Evolutionary conservation across 2,113 vertebrate genomes (phyloP).

Genomic region (Cepphus grylle): DNA sequence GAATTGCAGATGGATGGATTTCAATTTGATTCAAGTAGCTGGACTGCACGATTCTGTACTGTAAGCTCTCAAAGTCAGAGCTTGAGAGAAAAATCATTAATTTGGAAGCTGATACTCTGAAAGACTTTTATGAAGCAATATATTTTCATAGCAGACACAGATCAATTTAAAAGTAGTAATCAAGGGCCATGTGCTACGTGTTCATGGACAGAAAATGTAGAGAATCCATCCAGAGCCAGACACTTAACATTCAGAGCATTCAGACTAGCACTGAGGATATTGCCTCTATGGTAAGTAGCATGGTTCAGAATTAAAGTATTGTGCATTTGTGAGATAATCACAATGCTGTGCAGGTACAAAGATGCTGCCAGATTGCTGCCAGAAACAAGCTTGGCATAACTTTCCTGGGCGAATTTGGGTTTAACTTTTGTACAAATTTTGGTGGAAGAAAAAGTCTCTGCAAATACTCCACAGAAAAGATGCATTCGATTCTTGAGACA

Average conservation of each 20-base stretch:
- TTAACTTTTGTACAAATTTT: background rate
- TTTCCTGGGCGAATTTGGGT: background rate
- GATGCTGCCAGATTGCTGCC: background rate
- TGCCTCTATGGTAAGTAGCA: constrained; percentile 19
- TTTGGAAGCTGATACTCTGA: constrained; percentile 56
- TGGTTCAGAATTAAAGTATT: constrained; percentile 7
- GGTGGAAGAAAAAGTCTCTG: background rate
- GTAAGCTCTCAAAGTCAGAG: constrained; percentile 47
- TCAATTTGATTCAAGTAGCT: constrained; percentile 62
- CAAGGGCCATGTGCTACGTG: constrained; percentile 50
- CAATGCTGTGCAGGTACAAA: background rate
- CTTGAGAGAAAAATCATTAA: constrained; percentile 55
- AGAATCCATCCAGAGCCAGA: constrained; percentile 10
- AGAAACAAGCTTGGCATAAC: background rate
- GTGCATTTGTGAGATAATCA: constrained; percentile 29
- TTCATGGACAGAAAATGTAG: constrained; percentile 22
- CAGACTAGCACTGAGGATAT: background rate
- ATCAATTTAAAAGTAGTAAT: constrained; percentile 65
- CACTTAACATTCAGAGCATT: constrained; percentile 50
- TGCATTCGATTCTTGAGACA: background rate
- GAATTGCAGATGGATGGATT: constrained; percentile 58
- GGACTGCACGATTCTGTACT: background rate
- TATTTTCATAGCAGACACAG: constrained; percentile 59
- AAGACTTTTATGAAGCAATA: constrained; percentile 61
- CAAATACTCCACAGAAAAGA: background rate